Evolutionary conservation across 2,797 vertebrate species (phyloP).

Genomic region (Onychomys arenicola): DNA sequence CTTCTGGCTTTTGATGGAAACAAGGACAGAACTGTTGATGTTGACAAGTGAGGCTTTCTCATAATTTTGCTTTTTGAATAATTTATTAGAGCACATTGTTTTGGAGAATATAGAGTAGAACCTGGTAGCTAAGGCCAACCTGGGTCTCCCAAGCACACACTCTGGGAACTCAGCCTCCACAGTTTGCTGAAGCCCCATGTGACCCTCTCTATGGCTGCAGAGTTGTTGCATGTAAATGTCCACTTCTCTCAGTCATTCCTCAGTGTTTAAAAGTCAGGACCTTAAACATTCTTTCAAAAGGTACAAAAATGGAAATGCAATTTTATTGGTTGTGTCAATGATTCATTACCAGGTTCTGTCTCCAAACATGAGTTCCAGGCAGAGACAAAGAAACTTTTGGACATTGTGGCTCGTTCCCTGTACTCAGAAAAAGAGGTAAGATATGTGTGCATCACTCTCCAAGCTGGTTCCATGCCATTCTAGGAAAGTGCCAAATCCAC

Average conservation of each 20-base stretch:
- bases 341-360: conserved; percentile 88
- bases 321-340: conserved; percentile 51
- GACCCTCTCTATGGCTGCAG: accelerated
- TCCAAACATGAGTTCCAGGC: conserved; percentile 98
- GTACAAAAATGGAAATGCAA: neutral
- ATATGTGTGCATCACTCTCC: accelerated
- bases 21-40: neutral
- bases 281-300: neutral
- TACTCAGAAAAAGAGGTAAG: conserved; percentile 98
- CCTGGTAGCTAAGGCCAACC: neutral
- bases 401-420: conserved; percentile 96
- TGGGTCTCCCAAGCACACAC: accelerated
- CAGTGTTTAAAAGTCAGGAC: neutral
- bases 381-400: conserved; percentile 97
- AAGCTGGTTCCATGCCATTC: neutral
- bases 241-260: neutral
- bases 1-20: conserved; percentile 46
- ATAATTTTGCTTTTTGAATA: conserved; percentile 1
- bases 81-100: neutral
- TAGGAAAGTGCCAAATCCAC: neutral
- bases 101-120: neutral
- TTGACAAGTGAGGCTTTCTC: conserved; percentile 47
- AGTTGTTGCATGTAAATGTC: neutral
- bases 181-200: accelerated
- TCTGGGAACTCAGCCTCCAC: accelerated